A percentile compares a stretch with the other conserved stretches of the same genome.
These are phyloP conservation scores for Pomphorhynchus laevis DNA, from an alignment of 1,140 invertebrate genomes.

Conservation along the genomic window DNA sequence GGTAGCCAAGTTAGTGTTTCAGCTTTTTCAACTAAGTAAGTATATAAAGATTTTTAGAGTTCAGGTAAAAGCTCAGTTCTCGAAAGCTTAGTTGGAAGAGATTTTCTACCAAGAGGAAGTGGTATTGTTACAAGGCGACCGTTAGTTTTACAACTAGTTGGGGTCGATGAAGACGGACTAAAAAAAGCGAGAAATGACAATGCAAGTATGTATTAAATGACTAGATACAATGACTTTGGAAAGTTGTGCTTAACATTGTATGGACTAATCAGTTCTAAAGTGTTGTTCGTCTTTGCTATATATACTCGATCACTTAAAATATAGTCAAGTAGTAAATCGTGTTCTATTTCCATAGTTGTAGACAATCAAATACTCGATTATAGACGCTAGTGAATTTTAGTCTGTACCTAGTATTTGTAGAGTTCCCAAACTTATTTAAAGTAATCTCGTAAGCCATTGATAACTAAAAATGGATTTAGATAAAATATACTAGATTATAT, in stretches of 20 bases:
- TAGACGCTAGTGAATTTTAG: no score
- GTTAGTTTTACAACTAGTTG: conserved; percentile 56
- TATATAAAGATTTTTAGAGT: conserved; percentile 30
- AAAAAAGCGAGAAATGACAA: conserved; percentile 26
- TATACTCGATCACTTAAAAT: not conserved
- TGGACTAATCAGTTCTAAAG: conserved; percentile 2
- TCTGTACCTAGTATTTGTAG: no score
- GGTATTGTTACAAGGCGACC: conserved; percentile 86
- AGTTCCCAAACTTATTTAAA: no score
- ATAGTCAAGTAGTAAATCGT: not conserved
- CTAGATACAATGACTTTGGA: not conserved
- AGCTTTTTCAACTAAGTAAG: not conserved
- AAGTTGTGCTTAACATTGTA: not conserved
- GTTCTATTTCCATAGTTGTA: no score
- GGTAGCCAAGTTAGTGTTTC: conserved; percentile 50
- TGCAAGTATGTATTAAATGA: conserved; percentile 18
- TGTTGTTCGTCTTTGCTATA: conserved; percentile 3
- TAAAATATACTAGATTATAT: no score
- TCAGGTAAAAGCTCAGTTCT: conserved; percentile 97
- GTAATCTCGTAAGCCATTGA: no score
- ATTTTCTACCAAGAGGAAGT: conserved; percentile 70
- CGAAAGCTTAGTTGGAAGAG: conserved; percentile 78
- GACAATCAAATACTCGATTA: no score
- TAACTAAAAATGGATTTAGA: no score
- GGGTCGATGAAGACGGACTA: conserved; percentile 37